Evolutionary conservation across 1,140 invertebrate genomes (phyloP).

Genomic region (Mizuhopecten yessoensis): DNA sequence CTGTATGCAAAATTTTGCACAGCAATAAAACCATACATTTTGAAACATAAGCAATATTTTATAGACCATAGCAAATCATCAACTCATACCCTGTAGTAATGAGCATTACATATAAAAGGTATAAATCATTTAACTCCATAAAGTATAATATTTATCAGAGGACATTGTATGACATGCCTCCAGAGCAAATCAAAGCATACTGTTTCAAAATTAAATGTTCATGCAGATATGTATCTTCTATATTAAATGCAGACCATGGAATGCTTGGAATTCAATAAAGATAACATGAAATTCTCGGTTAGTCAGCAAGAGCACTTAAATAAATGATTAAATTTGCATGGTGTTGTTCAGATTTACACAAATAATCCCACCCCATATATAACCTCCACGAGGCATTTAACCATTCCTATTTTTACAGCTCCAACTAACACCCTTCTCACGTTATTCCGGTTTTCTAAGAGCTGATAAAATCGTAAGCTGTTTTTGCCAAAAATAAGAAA

Average conservation of each 20-base stretch:
- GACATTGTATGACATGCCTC: no score
- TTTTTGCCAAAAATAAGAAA: background rate
- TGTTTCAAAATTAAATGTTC: background rate
- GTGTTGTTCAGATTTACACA: slow-evolving; percentile 1
- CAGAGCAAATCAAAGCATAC: no score
- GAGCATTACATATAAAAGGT: no score
- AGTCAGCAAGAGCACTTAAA: background rate
- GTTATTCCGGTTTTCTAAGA: background rate
- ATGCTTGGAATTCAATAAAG: background rate
- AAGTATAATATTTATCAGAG: no score
- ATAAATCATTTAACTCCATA: no score
- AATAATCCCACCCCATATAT: background rate
- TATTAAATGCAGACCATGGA: background rate
- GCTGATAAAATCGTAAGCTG: background rate
- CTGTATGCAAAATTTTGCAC: no score
- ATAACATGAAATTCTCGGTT: background rate
- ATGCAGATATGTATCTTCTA: background rate
- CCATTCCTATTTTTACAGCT: background rate
- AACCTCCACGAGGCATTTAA: background rate
- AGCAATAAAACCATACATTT: no score
- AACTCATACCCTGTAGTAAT: no score
- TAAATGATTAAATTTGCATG: background rate
- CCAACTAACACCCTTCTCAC: background rate
- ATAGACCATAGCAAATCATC: no score
- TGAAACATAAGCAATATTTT: no score